Evolutionary conservation across 2,797 vertebrate species (phyloP).

Genomic region (Natrix natrix): DNA sequence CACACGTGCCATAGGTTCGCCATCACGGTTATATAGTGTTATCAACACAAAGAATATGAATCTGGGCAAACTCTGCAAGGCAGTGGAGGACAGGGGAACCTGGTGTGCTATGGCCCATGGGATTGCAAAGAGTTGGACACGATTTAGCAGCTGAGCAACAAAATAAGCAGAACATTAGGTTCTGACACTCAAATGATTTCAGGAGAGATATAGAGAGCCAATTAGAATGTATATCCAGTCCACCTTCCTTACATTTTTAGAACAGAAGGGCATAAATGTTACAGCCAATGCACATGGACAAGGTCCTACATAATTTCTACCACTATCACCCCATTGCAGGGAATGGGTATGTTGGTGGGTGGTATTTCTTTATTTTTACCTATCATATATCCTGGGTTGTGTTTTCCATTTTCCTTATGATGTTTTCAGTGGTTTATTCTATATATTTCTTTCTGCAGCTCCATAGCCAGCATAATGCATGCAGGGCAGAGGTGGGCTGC

Average conservation of each 20-base stretch:
- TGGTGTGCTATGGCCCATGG: not conserved
- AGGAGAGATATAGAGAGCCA: not conserved
- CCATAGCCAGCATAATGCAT: too few species aligned
- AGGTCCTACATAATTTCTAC: too few species aligned
- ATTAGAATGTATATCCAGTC: not conserved
- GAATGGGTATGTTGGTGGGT: too few species aligned
- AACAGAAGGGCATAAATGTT: not conserved
- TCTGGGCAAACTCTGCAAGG: not conserved
- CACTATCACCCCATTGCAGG: too few species aligned
- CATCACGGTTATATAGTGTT: not conserved
- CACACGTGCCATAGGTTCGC: too few species aligned
- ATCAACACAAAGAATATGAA: not conserved
- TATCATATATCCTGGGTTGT: not conserved
- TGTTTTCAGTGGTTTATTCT: not conserved
- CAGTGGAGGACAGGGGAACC: not conserved
- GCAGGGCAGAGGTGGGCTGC: not conserved
- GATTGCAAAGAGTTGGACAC: too few species aligned
- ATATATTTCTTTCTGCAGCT: not conserved
- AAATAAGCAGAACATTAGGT: not conserved
- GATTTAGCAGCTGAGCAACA: not conserved
- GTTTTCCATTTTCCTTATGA: too few species aligned
- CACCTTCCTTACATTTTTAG: not conserved
- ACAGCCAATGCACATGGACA: not conserved
- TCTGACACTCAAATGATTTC: not conserved
- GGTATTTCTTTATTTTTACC: not conserved